phyloP scores from a whole-genome alignment of 2,888 invertebrate genomes.

The Myopa testacea region DNA sequence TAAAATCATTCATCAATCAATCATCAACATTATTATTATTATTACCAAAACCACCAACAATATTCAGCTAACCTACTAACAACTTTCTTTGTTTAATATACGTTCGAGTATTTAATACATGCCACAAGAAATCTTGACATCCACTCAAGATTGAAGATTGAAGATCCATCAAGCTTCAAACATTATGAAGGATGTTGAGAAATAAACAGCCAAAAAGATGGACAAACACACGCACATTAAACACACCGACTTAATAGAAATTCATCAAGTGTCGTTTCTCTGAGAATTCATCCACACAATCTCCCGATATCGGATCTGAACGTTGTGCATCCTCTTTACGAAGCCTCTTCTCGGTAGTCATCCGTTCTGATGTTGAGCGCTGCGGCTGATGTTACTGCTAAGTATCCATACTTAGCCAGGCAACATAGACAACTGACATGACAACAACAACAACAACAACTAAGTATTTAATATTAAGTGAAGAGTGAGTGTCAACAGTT shows the following conservation, averaged over 20 bases:
- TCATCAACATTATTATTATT: too few species aligned
- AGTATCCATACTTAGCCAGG: too few species aligned
- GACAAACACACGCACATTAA: not conserved
- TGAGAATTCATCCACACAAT: not conserved
- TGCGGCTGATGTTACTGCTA: too few species aligned
- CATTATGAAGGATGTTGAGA: not conserved
- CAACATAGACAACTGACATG: too few species aligned
- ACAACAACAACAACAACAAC: not conserved
- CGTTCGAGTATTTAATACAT: not conserved
- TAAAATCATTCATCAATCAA: too few species aligned
- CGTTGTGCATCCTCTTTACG: too few species aligned
- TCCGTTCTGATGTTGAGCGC: too few species aligned
- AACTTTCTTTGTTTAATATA: too few species aligned
- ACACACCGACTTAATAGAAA: not conserved
- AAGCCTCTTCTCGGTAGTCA: too few species aligned
- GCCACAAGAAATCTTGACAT: not conserved
- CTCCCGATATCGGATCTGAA: too few species aligned
- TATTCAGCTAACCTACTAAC: too few species aligned
- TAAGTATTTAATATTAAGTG: not conserved
- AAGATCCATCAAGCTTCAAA: not conserved
- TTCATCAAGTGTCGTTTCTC: slow-evolving; percentile 6
- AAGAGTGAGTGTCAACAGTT: not conserved
- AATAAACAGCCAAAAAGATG: not conserved
- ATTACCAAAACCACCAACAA: too few species aligned
- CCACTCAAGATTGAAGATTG: not conserved